Conservation (phyloP, 2,797 vertebrate genomes). For the Myripristis murdjan region DNA sequence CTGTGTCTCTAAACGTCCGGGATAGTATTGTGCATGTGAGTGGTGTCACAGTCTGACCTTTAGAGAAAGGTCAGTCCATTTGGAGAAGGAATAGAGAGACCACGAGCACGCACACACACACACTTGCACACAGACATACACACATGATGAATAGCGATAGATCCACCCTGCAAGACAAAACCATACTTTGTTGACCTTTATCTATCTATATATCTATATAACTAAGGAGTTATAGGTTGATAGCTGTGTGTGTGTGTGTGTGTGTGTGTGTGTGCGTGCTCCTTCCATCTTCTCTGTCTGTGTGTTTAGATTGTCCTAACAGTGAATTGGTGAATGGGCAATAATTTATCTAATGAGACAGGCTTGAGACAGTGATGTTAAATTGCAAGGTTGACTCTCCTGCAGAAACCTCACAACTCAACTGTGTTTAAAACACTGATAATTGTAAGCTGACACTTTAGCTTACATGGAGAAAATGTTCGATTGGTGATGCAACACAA, state of each 20-base stretch:
- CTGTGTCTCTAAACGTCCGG: conserved; percentile 50
- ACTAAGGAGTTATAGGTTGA: conserved; percentile 56
- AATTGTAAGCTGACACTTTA: too few species aligned
- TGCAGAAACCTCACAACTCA: too few species aligned
- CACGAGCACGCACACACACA: conserved; percentile 25
- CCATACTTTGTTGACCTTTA: conserved; percentile 72
- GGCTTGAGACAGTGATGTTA: conserved; percentile 9
- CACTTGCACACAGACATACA: conserved; percentile 54
- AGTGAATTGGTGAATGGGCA: conserved; percentile 11
- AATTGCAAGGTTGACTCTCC: background rate
- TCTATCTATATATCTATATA: conserved; percentile 49
- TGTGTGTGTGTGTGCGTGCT: conserved; percentile 5
- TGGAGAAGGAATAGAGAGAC: conserved; percentile 71
- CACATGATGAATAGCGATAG: conserved; percentile 65
- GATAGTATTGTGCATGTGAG: conserved; percentile 78
- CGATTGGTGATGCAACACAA: too few species aligned
- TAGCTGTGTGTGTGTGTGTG: conserved; percentile 14
- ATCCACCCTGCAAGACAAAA: conserved; percentile 61
- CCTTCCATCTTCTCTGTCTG: background rate
- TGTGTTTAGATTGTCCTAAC: background rate
- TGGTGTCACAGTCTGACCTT: conserved; percentile 79
- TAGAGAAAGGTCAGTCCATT: conserved; percentile 77
- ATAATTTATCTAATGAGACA: conserved; percentile 3
- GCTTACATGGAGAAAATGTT: too few species aligned
- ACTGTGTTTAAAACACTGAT: too few species aligned